Evolutionary conservation across 2,888 invertebrate genomes (phyloP).

Genomic region (Dicyrtomina minuta): DNA sequence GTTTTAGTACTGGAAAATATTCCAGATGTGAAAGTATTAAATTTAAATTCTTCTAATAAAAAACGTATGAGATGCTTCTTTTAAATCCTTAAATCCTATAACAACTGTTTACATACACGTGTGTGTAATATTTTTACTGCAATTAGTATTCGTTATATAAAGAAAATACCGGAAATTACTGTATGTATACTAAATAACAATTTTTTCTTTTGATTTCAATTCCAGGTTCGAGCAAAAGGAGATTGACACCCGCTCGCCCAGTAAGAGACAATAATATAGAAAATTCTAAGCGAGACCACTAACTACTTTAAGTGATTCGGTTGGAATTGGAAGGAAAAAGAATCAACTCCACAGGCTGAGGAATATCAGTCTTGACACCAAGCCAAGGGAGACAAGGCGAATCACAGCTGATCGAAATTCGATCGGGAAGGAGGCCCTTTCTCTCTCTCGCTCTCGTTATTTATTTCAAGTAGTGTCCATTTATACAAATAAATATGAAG

Average conservation of each 20-base stretch:
- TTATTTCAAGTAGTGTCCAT: background rate
- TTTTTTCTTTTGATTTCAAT: background rate
- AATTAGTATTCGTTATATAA: too few relatives aligned
- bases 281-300: background rate
- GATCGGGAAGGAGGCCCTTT: background rate
- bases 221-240: slow-evolving; percentile 22
- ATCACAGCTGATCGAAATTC: too few relatives aligned
- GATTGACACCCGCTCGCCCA: background rate
- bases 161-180: too few relatives aligned
- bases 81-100: too few relatives aligned
- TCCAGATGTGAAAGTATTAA: too few relatives aligned
- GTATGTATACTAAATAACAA: background rate
- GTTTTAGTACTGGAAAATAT: too few relatives aligned
- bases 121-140: too few relatives aligned
- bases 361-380: background rate
- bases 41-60: too few relatives aligned
- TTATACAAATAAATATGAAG: background rate
- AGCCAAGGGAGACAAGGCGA: background rate
- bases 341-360: background rate
- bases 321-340: background rate
- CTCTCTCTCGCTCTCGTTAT: background rate
- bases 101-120: too few relatives aligned
- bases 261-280: background rate
- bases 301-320: background rate
- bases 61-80: too few relatives aligned